These are phyloP conservation scores for Drosophila teissieri DNA, from an alignment of 1,140 invertebrate species.

Conservation along the genomic window DNA sequence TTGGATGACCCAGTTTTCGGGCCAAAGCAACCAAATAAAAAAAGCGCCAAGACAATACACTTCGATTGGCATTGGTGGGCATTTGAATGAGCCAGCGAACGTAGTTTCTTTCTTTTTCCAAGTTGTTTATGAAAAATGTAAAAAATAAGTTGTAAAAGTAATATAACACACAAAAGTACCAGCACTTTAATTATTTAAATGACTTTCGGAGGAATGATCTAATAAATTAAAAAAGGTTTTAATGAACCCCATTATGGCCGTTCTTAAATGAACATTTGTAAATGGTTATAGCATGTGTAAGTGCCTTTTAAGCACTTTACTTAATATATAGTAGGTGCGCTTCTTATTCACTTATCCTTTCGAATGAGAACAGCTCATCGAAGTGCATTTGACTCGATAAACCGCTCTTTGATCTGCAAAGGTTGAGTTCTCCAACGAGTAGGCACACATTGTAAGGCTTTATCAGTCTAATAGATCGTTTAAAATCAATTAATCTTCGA, in stretches of 20 bases:
- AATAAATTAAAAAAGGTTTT: background rate
- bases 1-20: constrained; percentile 37
- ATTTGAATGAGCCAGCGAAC: constrained; percentile 14
- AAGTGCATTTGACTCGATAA: no score
- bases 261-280: background rate
- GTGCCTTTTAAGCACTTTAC: background rate
- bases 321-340: background rate
- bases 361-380: no score
- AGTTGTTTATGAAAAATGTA: no score
- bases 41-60: constrained; percentile 17
- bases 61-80: constrained; percentile 44
- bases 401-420: no score
- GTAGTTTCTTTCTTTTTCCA: no score
- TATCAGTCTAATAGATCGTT: constrained; percentile 39
- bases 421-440: background rate
- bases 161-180: background rate
- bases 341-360: background rate
- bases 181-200: background rate
- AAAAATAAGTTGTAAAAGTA: no score
- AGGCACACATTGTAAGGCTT: background rate
- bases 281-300: background rate
- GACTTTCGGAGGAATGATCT: background rate
- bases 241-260: background rate
- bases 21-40: constrained; percentile 11
- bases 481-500: constrained; percentile 46